A percentile compares a stretch with the other conserved stretches of the same genome.
These are phyloP conservation scores for Anthophora plumipes DNA, from an alignment of 2,888 invertebrate species.

Conservation along the genomic window DNA sequence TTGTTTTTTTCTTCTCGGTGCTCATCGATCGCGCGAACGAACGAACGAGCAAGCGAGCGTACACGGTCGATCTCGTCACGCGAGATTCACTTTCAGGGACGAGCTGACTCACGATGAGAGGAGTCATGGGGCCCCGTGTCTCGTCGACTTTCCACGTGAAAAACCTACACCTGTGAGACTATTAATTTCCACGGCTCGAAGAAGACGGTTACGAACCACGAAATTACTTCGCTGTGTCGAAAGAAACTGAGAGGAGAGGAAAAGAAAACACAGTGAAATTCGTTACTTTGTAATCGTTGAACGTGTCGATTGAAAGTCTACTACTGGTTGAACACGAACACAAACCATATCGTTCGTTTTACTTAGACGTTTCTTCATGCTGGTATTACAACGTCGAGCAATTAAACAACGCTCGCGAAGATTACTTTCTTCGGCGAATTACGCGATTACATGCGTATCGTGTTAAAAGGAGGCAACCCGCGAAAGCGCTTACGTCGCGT, in stretches of 20 bases:
- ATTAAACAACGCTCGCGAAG: neutral
- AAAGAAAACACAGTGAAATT: neutral
- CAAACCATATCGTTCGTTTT: neutral
- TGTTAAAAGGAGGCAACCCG: neutral
- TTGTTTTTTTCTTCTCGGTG: neutral
- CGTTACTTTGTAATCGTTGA: neutral
- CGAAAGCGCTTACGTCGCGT: neutral
- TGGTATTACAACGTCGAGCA: neutral
- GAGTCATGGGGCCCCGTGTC: too few relatives aligned
- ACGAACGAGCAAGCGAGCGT: slow-evolving; percentile 1
- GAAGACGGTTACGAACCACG: neutral
- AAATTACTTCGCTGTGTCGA: neutral
- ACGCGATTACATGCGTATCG: slow-evolving; percentile 15
- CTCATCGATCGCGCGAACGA: slow-evolving; percentile 43
- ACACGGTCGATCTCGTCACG: slow-evolving; percentile 51
- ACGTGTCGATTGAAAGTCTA: too few relatives aligned
- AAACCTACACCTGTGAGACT: slow-evolving; percentile 7
- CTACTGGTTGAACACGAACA: too few relatives aligned
- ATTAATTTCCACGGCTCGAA: slow-evolving; percentile 21
- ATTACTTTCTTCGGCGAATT: neutral
- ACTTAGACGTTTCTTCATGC: neutral
- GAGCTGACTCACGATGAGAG: slow-evolving; percentile 45
- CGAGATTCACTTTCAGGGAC: slow-evolving; percentile 60
- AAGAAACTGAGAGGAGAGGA: too few relatives aligned
- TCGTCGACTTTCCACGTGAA: slow-evolving; percentile 7